Percentiles rank a stretch among this genome's conserved stretches.
Evolutionary conservation across 2,113 vertebrate species (phyloP).

Genomic region (Terrapene triunguis): DNA sequence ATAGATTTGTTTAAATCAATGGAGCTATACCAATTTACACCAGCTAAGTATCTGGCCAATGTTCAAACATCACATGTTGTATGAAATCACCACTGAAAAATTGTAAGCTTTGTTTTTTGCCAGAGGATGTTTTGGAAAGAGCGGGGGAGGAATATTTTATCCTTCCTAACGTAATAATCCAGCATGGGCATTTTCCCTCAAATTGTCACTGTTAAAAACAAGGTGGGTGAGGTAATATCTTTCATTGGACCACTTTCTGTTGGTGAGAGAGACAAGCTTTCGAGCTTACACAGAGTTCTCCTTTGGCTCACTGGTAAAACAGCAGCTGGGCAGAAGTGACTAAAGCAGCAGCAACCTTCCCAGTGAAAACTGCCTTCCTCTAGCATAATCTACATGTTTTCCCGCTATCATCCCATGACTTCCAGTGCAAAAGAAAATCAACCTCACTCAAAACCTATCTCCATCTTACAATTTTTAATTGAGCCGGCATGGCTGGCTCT

Average conservation of each 20-base stretch:
- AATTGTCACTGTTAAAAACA: background rate
- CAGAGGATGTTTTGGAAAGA: background rate
- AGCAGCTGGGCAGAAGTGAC: background rate
- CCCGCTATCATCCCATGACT: background rate
- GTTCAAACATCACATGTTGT: rapidly evolving
- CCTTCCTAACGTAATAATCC: background rate
- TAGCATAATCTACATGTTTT: background rate
- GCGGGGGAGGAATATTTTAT: background rate
- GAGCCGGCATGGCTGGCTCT: background rate
- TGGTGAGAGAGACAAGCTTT: background rate
- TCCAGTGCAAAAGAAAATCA: background rate
- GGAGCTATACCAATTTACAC: background rate
- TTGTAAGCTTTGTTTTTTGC: background rate
- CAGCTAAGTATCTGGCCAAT: background rate
- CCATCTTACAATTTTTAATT: background rate
- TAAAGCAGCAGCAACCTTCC: background rate
- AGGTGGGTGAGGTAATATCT: background rate
- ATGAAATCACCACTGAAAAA: background rate
- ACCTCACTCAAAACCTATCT: background rate
- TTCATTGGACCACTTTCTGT: background rate
- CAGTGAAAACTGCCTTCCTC: background rate
- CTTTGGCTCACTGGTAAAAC: background rate
- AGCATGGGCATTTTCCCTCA: background rate
- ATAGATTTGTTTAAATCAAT: background rate
- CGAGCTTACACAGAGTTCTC: background rate